A percentile compares a stretch with the other conserved stretches of the same genome.
These are phyloP conservation scores for Idaea aversata DNA, from an alignment of 2,888 invertebrate species.

Conservation along the genomic window DNA sequence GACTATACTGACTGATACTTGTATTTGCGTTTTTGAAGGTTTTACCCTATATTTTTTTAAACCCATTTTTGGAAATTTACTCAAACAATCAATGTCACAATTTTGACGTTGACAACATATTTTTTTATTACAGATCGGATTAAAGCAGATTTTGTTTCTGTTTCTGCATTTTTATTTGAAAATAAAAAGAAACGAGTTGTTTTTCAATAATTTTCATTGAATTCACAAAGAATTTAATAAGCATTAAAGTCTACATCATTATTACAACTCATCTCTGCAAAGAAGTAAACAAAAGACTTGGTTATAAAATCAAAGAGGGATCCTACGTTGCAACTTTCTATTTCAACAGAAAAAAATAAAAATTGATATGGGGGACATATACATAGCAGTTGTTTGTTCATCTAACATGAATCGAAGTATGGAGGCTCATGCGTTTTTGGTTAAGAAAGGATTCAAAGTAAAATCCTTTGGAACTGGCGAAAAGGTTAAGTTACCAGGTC, in stretches of 20 bases:
- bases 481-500: slow-evolving; percentile 97
- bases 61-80: no score
- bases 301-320: background rate
- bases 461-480: slow-evolving; percentile 96
- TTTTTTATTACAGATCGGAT: no score
- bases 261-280: background rate
- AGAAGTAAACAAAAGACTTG: background rate
- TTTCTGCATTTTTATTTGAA: no score
- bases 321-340: background rate
- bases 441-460: slow-evolving; percentile 98
- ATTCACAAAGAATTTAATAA: no score
- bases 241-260: background rate
- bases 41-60: no score
- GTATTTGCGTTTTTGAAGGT: no score
- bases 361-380: slow-evolving; percentile 69
- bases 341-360: background rate
- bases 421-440: slow-evolving; percentile 99
- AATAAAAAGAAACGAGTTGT: no score
- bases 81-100: no score
- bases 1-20: no score
- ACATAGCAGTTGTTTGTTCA: slow-evolving; percentile 97
- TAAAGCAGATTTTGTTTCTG: no score
- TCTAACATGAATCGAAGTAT: slow-evolving; percentile 99
- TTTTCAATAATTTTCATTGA: no score
- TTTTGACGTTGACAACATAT: no score